A percentile compares a stretch with the other conserved stretches of the same genome.
Evolutionary conservation across 2,113 vertebrate species (phyloP).

Genomic region (Lepus timidus): DNA sequence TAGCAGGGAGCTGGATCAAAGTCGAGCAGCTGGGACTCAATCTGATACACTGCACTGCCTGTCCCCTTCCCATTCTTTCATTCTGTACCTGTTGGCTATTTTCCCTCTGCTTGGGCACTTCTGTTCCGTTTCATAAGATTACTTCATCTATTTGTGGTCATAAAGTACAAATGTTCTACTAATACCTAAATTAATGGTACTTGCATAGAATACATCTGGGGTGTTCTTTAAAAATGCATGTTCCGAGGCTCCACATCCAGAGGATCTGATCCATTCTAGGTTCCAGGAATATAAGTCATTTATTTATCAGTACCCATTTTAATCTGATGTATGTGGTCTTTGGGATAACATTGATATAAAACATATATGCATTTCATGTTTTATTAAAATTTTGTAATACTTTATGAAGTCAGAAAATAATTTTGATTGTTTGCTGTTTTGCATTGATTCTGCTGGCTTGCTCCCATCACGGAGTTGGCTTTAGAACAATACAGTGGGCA

Average conservation of each 20-base stretch:
- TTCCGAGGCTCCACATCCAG: not conserved
- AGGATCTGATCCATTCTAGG: not conserved
- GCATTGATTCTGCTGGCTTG: not conserved
- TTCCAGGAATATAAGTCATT: not conserved
- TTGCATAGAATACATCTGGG: not conserved
- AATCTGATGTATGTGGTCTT: not conserved
- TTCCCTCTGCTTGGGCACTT: not conserved
- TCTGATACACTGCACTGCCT: too few species aligned
- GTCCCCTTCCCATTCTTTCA: not conserved
- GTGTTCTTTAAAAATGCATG: not conserved
- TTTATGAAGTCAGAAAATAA: not conserved
- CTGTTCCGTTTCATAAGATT: not conserved
- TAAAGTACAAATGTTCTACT: not conserved
- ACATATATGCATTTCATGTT: not conserved
- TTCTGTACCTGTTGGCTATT: not conserved
- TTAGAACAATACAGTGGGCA: conserved; percentile 18
- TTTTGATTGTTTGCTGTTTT: conserved; percentile 58
- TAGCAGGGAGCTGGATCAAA: too few species aligned
- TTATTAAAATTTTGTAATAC: conserved; percentile 44
- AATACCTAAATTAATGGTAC: not conserved
- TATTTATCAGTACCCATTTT: conserved; percentile 35
- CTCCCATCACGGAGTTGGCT: not conserved
- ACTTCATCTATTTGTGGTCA: not conserved
- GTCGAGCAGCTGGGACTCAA: too few species aligned
- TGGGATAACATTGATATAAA: conserved; percentile 18